Conservation (phyloP, 64 coral and sea anemone species). For the Actinia tenebrosa region DNA sequence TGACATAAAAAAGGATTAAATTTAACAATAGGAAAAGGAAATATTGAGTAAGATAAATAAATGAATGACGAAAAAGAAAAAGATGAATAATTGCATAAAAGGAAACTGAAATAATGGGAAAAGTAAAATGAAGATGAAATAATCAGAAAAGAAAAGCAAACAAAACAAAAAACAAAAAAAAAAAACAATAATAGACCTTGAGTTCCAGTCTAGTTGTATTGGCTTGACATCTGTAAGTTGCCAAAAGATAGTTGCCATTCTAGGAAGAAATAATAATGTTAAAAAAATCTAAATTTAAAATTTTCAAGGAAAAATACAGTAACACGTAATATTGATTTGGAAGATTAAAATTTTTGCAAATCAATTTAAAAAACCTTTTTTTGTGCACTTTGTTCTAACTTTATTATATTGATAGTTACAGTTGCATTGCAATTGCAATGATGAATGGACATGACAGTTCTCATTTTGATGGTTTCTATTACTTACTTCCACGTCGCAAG, state of each 20-base stretch:
- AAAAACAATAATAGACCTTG: constrained; percentile 44
- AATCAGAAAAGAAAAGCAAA: too few relatives aligned
- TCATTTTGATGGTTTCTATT: not conserved
- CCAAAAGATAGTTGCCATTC: constrained; percentile 95
- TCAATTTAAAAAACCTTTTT: too few relatives aligned
- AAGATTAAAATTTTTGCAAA: too few relatives aligned
- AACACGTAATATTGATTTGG: too few relatives aligned
- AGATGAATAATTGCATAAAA: not conserved
- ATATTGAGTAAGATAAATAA: too few relatives aligned
- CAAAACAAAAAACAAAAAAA: not conserved
- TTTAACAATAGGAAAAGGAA: too few relatives aligned
- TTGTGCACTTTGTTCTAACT: too few relatives aligned
- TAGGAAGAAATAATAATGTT: constrained; percentile 19
- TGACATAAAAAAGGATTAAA: not conserved
- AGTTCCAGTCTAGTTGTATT: constrained; percentile 97
- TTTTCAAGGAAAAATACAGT: not conserved
- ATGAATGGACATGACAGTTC: too few relatives aligned
- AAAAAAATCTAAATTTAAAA: not conserved
- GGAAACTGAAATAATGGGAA: not conserved
- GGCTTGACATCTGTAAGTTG: constrained; percentile 96
- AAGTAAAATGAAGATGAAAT: not conserved
- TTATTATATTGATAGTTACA: too few relatives aligned
- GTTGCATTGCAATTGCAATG: too few relatives aligned
- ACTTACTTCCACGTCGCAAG: constrained; percentile 95
- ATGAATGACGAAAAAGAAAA: too few relatives aligned